Percentiles rank a stretch among this genome's conserved stretches.
Conservation (phyloP, 2,113 vertebrate species). For the Oplegnathus fasciatus region DNA sequence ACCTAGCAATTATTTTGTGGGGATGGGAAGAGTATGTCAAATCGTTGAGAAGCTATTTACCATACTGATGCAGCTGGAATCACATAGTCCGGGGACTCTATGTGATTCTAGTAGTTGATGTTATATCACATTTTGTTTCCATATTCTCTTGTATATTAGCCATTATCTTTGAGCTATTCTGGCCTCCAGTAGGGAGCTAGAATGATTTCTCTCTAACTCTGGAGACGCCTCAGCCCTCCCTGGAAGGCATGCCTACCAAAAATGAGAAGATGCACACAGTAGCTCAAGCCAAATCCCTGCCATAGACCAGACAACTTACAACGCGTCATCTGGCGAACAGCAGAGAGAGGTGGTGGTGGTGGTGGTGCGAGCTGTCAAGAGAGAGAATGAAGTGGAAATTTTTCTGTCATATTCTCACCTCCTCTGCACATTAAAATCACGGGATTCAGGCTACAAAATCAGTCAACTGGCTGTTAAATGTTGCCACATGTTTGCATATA, state of each 20-base stretch:
- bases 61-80: not conserved
- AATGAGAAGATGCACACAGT: conserved; percentile 28
- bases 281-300: conserved; percentile 23
- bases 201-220: conserved; percentile 54
- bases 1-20: not conserved
- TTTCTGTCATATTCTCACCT: conserved; percentile 20
- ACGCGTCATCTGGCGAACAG: conserved; percentile 28
- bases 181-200: conserved; percentile 9
- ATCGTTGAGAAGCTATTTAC: not conserved
- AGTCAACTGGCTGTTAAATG: not conserved
- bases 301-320: conserved; percentile 29
- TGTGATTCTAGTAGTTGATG: not conserved
- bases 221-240: conserved; percentile 29
- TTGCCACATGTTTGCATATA: conserved; percentile 7
- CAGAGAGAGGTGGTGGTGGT: conserved; percentile 22
- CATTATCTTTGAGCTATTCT: not conserved
- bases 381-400: not conserved
- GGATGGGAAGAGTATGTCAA: not conserved
- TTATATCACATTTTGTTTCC: conserved; percentile 1
- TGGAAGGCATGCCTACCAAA: conserved; percentile 28
- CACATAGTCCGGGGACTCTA: too few relatives aligned
- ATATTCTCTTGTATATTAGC: conserved; percentile 6
- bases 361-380: conserved; percentile 38
- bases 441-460: not conserved
- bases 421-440: conserved; percentile 5